Evolutionary conservation across 1,140 invertebrate genomes (phyloP).

Genomic region (Drosophila bocki): DNA sequence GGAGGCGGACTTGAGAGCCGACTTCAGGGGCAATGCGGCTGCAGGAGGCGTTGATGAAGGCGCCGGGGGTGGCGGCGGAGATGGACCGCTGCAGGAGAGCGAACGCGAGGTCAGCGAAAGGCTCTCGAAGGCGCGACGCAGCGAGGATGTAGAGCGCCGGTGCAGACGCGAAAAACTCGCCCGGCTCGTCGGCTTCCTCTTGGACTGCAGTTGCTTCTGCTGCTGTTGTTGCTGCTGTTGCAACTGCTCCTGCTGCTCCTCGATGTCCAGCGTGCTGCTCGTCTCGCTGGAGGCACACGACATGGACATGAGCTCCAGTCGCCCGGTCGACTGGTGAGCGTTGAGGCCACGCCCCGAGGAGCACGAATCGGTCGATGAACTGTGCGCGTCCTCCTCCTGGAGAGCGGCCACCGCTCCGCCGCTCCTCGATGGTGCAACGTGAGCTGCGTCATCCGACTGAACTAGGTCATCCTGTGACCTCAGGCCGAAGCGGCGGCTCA

Average conservation of each 20-base stretch:
- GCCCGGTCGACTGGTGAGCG: constrained; percentile 52
- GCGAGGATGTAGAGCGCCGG: constrained; percentile 88
- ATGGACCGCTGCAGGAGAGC: constrained; percentile 87
- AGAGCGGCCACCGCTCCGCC: constrained; percentile 28
- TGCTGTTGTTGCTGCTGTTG: constrained; percentile 54
- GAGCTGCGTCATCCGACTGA: constrained; percentile 73
- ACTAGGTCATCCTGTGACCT: constrained; percentile 85
- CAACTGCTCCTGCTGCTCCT: constrained; percentile 59
- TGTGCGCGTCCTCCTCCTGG: constrained; percentile 86
- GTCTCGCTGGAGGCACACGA: constrained; percentile 88
- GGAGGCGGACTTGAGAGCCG: constrained; percentile 76
- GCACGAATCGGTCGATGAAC: constrained; percentile 87
- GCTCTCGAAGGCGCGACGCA: constrained; percentile 90
- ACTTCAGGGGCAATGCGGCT: constrained; percentile 64
- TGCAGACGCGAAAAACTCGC: constrained; percentile 86
- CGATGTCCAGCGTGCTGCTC: constrained; percentile 86
- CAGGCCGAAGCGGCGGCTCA: constrained; percentile 87
- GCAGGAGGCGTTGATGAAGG: constrained; percentile 18
- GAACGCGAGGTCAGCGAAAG: constrained; percentile 88
- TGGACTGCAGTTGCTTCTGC: constrained; percentile 23
- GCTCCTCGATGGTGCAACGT: constrained; percentile 20
- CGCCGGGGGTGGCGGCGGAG: constrained; percentile 71
- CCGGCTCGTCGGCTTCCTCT: constrained; percentile 61
- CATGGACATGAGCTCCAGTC: constrained; percentile 85
- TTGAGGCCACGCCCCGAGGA: constrained; percentile 84